Evolutionary conservation across 2,113 vertebrate species (phyloP).

Genomic region (Zosterops pallidus): DNA sequence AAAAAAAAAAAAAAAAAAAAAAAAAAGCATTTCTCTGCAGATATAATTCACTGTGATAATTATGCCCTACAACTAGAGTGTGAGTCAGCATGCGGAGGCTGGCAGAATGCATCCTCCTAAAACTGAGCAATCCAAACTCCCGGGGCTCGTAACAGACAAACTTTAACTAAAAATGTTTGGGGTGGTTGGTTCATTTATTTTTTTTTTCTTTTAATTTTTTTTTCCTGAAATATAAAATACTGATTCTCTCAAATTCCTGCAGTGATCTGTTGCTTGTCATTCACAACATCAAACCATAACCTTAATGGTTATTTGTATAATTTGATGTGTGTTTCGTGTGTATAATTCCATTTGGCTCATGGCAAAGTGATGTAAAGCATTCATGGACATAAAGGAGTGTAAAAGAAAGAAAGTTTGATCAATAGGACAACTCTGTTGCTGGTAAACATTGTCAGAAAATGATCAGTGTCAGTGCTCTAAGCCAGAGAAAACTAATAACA

Average conservation of each 20-base stretch:
- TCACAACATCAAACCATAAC: constrained; percentile 28
- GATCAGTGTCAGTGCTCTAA: constrained; percentile 70
- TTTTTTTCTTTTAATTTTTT: constrained; percentile 25
- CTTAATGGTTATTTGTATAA: constrained; percentile 53
- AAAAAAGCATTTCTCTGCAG: neutral
- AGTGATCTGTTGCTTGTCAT: constrained; percentile 53
- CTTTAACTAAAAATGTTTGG: neutral
- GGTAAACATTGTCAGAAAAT: constrained; percentile 76
- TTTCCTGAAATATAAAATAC: constrained; percentile 34
- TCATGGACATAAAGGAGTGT: constrained; percentile 57
- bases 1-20: neutral
- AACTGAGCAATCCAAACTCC: neutral
- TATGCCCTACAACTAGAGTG: neutral
- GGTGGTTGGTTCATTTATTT: neutral
- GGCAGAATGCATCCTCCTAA: neutral
- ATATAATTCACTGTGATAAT: constrained; percentile 24
- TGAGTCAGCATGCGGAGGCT: neutral
- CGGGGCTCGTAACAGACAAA: constrained; percentile 1
- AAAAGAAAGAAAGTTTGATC: constrained; percentile 72
- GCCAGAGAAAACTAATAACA: constrained; percentile 75
- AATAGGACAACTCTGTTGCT: constrained; percentile 74
- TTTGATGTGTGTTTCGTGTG: constrained; percentile 20
- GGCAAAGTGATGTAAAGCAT: constrained; percentile 62
- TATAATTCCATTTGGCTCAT: constrained; percentile 66
- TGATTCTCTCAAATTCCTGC: neutral